phyloP scores from a whole-genome alignment of 2,113 vertebrate species.

The Gnathonemus echidnorhynchus region DNA sequence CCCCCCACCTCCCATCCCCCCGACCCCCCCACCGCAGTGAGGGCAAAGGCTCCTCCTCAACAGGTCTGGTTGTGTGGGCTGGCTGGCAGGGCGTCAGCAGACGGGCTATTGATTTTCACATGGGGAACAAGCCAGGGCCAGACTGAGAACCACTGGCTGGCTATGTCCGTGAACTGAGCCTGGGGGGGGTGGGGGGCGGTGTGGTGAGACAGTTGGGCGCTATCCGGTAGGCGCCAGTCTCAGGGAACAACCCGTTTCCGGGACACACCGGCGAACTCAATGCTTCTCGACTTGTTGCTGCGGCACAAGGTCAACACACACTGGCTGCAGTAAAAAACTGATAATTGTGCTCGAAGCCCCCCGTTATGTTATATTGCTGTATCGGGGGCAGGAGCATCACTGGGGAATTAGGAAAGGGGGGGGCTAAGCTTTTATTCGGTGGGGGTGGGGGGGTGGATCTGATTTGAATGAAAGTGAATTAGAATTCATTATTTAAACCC shows the following conservation, averaged over 20 bases:
- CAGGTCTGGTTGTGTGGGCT: slow-evolving; percentile 7
- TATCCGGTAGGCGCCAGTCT: slow-evolving; percentile 1
- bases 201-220: slow-evolving; percentile 12
- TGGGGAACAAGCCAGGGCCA: background rate
- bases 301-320: background rate
- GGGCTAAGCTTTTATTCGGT: background rate
- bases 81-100: background rate
- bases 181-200: background rate
- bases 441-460: background rate
- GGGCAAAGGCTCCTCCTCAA: background rate
- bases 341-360: background rate
- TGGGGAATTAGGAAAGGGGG: background rate
- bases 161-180: background rate
- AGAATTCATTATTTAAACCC: background rate
- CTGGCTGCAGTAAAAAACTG: background rate
- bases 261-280: background rate
- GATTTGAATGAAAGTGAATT: background rate
- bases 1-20: background rate
- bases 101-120: slow-evolving; percentile 11
- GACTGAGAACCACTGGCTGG: slow-evolving; percentile 7
- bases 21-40: background rate
- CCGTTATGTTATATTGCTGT: background rate
- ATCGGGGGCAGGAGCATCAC: background rate
- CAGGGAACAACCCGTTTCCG: background rate
- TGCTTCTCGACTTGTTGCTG: background rate